These are phyloP conservation scores for Microcebus jonahi DNA, from an alignment of 2,113 vertebrate species.

Conservation along the genomic window DNA sequence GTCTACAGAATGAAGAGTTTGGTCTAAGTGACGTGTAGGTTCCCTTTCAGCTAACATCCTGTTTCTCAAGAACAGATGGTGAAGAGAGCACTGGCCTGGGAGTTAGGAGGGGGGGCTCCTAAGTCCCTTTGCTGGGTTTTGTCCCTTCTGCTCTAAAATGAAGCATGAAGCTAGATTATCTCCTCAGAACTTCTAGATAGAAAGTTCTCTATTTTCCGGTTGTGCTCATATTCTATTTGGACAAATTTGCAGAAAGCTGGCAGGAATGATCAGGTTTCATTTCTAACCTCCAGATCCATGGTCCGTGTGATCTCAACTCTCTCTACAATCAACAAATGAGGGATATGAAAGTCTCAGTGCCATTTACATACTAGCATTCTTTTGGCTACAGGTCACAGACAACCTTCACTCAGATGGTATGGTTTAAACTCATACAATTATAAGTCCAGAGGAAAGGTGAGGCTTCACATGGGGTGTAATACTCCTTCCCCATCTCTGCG, in stretches of 20 bases:
- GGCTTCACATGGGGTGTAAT: neutral
- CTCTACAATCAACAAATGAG: neutral
- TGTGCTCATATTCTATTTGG: neutral
- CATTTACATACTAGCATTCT: neutral
- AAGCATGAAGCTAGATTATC: neutral
- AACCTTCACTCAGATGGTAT: neutral
- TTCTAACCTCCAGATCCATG: neutral
- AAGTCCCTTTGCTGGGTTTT: neutral
- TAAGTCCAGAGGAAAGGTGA: neutral
- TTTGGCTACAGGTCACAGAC: neutral
- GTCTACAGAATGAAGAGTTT: neutral
- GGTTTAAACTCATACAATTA: neutral
- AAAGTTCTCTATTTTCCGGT: neutral
- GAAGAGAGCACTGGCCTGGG: neutral
- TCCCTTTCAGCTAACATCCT: neutral
- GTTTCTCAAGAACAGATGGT: neutral
- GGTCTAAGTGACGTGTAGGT: neutral
- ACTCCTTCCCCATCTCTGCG: neutral
- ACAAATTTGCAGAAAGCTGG: neutral
- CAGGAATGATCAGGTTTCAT: neutral
- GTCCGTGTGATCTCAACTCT: neutral
- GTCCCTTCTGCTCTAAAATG: neutral
- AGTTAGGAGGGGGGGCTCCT: neutral
- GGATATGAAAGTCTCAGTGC: neutral
- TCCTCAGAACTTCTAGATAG: neutral